Evolutionary conservation across 2,113 vertebrate genomes (phyloP), one percentile per base, ranked within the genome.

Genomic region (Muntiacus muntjak): DNA sequence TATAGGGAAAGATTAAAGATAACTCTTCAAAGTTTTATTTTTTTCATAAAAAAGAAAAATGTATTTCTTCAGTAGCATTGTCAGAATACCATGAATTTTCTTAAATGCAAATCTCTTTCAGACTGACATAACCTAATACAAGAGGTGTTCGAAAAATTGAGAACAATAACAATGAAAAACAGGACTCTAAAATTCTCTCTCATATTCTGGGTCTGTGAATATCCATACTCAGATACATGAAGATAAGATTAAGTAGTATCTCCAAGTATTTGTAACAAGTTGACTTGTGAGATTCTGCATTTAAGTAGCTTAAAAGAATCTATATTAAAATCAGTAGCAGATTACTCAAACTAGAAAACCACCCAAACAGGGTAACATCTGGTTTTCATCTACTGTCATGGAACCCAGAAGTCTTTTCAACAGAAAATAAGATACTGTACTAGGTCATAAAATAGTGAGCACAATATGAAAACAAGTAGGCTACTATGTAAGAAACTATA

Each of bases 381-480:
- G 98, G 87, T 98, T 99, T 98, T 97, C 94, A 98, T 98, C 97
- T 98, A 81, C 79, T 97, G 95, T 98, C 96, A 92, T 90, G 94
- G 94, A 96, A 98, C 92, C 60, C 43, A 95, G 43, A 96, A 94
- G 11, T 7, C 33, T 52, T 98, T 97, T 97, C 82, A 97, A 78
- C 85, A 76, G 62, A 98, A 98, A 98, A 98, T 95, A 97, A 98
- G 96, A 98, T 96, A 98, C 13, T 86, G 87, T 95, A 96, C 15
- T 79, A 25, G 78, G 92, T 95, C 95, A 87, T 95, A 97, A 97
- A 98, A 98, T 47, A 96, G 54, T 76, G 47, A 96, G 43, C 28
- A 90, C 58, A 76, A 83, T 47, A 86, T 95, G 81, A 94, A 97
- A 95, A 96, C 45, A 92, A 90, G 87, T 26, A 79, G 40, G 40